These are phyloP conservation scores for Varanus komodoensis DNA, from an alignment of 2,113 vertebrate species.

Conservation along the genomic window DNA sequence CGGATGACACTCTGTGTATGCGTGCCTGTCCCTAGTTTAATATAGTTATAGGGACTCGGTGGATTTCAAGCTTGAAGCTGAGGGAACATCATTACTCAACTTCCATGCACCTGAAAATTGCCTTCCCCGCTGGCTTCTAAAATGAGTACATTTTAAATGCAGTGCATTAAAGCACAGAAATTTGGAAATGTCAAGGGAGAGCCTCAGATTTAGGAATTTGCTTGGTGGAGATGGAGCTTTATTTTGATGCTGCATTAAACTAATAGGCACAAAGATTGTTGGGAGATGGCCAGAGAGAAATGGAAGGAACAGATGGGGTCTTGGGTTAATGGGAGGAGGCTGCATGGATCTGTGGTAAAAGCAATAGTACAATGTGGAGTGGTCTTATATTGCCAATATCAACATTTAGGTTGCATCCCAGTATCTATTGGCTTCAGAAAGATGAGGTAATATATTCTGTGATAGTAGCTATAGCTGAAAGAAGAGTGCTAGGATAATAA, in stretches of 20 bases:
- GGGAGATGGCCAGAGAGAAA: background rate
- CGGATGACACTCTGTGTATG: slow-evolving; percentile 5
- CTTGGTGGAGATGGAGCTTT: background rate
- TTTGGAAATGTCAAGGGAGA: slow-evolving; percentile 51
- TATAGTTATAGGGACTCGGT: slow-evolving; percentile 53
- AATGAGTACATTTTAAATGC: slow-evolving; percentile 55
- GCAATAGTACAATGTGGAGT: background rate
- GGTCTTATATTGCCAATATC: background rate
- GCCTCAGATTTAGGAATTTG: slow-evolving; percentile 18
- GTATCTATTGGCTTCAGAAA: rapidly evolving
- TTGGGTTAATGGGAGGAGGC: slow-evolving; percentile 14
- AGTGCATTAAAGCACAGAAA: slow-evolving; percentile 50
- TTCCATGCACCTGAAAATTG: slow-evolving; percentile 51
- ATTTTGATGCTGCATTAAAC: background rate
- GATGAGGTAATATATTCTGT: background rate
- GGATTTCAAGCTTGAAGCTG: slow-evolving; percentile 39
- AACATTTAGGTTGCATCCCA: slow-evolving; percentile 1
- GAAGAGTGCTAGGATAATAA: slow-evolving; percentile 1
- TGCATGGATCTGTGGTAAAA: slow-evolving; percentile 21
- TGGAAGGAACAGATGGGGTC: slow-evolving; percentile 38
- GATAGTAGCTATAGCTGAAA: background rate
- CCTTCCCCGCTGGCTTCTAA: slow-evolving; percentile 57
- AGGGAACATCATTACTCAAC: slow-evolving; percentile 38
- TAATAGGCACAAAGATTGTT: rapidly evolving
- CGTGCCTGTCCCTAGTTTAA: slow-evolving; percentile 17